Evolutionary conservation across 2,888 invertebrate genomes (phyloP), one percentile per base, ranked within the genome.

Genomic region (Stenichneumon culpator): DNA sequence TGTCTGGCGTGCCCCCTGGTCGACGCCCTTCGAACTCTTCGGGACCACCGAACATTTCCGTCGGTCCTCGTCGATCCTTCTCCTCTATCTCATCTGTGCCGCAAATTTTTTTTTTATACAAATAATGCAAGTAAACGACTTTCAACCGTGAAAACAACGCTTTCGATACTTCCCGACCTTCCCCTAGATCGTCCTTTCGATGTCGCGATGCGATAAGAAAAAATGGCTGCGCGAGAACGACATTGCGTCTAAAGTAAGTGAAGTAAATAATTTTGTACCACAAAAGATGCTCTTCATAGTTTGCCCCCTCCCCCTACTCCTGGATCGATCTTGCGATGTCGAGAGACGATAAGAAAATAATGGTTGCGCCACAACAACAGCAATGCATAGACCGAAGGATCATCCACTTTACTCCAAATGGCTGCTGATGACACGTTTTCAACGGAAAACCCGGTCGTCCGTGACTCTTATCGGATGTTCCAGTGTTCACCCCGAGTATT

Each of bases 1-100:
- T 88, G 87, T 82, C 87, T 89, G 75, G 89, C 86, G 87, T 90
- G 90, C 90, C 91, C 89, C 89, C 90, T 91, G 89, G 88, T 88
- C 88, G 91, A 90, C 89, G 88, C 88, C 89, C 90, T 88, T 86
- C 80, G 89, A 91, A 92, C 89, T 63, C 50, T 22, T 16, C n/a
- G 25, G 25, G 75, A 80, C 73, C 73, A 16, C 63, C 79, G 82
- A 75, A 74, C 84, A 11, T 14, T 65, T 60, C 79, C 82, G 80
- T 77, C 81, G 86, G 82, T 77, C 70, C 28, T 52, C 52, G 22
- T 28, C 68, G 39, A 28, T 65, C 65, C 22, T 67, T 19, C 25
- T 54, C 0, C 32, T 63, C 5, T 3, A 4, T 1, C 32, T 63
- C 63, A 32, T 32, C 16, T 25, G 16, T 9, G 16, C 32, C 28